These are phyloP conservation scores for Sphaerophoria rueppellii DNA, from an alignment of 2,888 invertebrate species.

Conservation along the genomic window DNA sequence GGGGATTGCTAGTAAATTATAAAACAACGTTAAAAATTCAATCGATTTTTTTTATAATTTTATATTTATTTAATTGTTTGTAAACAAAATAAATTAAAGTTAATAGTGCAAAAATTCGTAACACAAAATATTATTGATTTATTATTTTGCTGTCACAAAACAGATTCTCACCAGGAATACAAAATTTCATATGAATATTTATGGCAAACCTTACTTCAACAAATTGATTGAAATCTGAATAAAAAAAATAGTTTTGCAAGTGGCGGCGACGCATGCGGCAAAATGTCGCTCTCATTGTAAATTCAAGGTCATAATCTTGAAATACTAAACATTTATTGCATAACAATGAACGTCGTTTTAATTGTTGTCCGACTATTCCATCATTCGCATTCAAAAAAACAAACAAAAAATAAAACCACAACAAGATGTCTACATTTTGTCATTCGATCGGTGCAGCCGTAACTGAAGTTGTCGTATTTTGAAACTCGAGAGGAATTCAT, in stretches of 20 bases:
- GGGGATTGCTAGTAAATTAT: no score
- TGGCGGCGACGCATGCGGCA: background rate
- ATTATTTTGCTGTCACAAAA: background rate
- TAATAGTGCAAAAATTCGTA: background rate
- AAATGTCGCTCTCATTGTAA: constrained; percentile 29
- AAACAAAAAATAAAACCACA: constrained; percentile 44
- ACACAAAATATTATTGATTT: background rate
- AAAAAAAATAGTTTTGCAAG: background rate
- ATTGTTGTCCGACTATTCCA: constrained; percentile 46
- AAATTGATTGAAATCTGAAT: constrained; percentile 11
- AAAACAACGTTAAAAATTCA: no score
- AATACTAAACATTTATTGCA: constrained; percentile 41
- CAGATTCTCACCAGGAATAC: constrained; percentile 1
- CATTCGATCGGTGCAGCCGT: constrained; percentile 29
- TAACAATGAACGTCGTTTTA: constrained; percentile 46
- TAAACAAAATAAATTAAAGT: no score
- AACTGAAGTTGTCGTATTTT: constrained; percentile 44
- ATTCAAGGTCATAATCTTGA: constrained; percentile 41
- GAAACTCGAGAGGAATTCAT: constrained; percentile 28
- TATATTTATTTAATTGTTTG: no score
- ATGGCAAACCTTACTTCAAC: constrained; percentile 9
- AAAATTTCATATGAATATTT: constrained; percentile 16
- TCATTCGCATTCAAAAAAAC: background rate
- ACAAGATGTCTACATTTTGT: constrained; percentile 60
- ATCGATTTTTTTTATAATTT: no score